Percentiles rank a stretch among this genome's conserved stretches.
These are phyloP conservation scores for Ips nitidus DNA, from an alignment of 1,140 invertebrate species.

Conservation along the genomic window DNA sequence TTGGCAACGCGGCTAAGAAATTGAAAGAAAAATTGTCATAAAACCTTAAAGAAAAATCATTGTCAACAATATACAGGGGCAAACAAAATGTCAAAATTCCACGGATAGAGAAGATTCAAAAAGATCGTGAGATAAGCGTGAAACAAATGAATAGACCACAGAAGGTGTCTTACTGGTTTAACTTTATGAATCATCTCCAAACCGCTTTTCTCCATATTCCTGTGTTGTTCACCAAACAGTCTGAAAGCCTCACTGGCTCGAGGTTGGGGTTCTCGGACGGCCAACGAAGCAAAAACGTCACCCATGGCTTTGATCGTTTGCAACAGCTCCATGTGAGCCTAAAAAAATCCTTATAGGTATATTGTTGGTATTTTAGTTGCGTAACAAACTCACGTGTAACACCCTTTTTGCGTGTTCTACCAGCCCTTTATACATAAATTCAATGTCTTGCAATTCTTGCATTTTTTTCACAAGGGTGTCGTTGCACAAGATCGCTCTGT, in stretches of 20 bases:
- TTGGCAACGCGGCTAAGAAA: too few species aligned
- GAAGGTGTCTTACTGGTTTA: slow-evolving; percentile 71
- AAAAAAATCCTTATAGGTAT: slow-evolving; percentile 38
- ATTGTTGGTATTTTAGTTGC: slow-evolving; percentile 5
- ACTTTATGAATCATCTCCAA: slow-evolving; percentile 87
- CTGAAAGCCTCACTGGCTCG: slow-evolving; percentile 94
- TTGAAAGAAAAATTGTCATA: too few species aligned
- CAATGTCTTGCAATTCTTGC: slow-evolving; percentile 88
- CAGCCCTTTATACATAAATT: slow-evolving; percentile 84
- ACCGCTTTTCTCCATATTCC: slow-evolving; percentile 89
- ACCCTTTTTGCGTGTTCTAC: slow-evolving; percentile 86
- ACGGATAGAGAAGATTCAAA: too few species aligned
- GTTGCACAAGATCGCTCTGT: slow-evolving; percentile 94
- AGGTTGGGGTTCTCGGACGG: slow-evolving; percentile 92
- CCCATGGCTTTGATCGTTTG: slow-evolving; percentile 82
- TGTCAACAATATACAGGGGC: too few species aligned
- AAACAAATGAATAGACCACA: too few species aligned
- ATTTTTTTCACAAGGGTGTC: slow-evolving; percentile 95
- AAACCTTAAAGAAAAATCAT: too few species aligned
- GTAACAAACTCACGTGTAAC: slow-evolving; percentile 41
- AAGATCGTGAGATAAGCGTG: too few species aligned
- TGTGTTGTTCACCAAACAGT: slow-evolving; percentile 92
- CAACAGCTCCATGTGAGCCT: slow-evolving; percentile 64
- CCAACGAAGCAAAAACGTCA: slow-evolving; percentile 91
- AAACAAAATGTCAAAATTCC: too few species aligned